A percentile compares a stretch with the other conserved stretches of the same genome.
phyloP scores from a whole-genome alignment of 2,113 vertebrate species.

The Seriola quinqueradiata region DNA sequence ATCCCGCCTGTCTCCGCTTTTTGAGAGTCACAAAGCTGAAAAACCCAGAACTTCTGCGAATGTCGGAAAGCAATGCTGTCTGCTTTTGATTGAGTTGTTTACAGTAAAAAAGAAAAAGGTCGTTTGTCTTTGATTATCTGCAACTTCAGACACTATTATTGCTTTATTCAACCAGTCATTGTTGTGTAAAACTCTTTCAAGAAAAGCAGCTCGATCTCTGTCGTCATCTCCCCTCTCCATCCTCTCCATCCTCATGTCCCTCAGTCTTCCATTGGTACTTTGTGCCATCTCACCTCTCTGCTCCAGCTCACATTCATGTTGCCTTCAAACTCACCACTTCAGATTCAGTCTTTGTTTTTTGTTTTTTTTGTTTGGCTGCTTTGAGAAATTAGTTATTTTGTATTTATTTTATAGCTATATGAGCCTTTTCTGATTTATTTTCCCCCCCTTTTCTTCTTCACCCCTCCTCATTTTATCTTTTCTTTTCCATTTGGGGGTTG shows the following conservation, averaged over 20 bases:
- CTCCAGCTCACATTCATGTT: conserved; percentile 55
- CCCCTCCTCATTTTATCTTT: conserved; percentile 47
- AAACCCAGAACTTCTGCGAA: conserved; percentile 31
- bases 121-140: conserved; percentile 14
- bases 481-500: conserved; percentile 64
- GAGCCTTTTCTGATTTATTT: conserved; percentile 60
- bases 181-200: conserved; percentile 37
- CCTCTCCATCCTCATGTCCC: conserved; percentile 17
- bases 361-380: conserved; percentile 65
- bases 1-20: conserved; percentile 25
- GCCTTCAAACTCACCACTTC: conserved; percentile 60
- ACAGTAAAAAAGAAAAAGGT: not conserved
- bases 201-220: conserved; percentile 37
- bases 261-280: conserved; percentile 63
- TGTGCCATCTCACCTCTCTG: conserved; percentile 36
- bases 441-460: not conserved
- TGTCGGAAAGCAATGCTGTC: conserved; percentile 29
- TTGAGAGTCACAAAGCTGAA: conserved; percentile 44
- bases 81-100: conserved; percentile 33
- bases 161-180: conserved; percentile 17
- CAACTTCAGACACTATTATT: conserved; percentile 26
- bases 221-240: not conserved
- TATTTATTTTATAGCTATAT: conserved; percentile 84
- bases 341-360: conserved; percentile 20
- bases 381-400: conserved; percentile 80